Percentiles rank a stretch among this genome's conserved stretches.
phyloP scores from a whole-genome alignment of 1,140 invertebrate genomes.

The Bombus picipes region DNA sequence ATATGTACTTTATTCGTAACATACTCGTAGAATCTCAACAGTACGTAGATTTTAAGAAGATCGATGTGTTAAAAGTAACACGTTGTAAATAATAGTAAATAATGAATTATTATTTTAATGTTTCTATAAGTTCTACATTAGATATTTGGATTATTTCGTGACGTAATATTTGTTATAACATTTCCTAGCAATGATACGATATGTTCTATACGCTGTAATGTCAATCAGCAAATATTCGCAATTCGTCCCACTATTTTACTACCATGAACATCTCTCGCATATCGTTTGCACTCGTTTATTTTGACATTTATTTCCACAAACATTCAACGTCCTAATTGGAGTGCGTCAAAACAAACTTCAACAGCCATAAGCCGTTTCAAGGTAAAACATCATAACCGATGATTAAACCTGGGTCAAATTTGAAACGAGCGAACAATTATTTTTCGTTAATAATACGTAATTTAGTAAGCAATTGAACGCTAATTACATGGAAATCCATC shows the following conservation, averaged over 20 bases:
- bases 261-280: neutral
- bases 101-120: too few species aligned
- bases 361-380: neutral
- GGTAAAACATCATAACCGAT: too few species aligned
- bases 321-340: neutral
- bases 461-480: neutral
- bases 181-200: too few species aligned
- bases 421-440: neutral
- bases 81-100: too few species aligned
- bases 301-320: conserved; percentile 1
- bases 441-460: too few species aligned
- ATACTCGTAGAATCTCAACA: neutral
- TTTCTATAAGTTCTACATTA: too few species aligned
- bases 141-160: neutral
- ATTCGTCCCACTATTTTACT: neutral
- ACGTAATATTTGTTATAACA: neutral
- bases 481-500: neutral
- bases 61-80: too few species aligned
- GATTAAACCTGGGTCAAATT: neutral
- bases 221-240: too few species aligned
- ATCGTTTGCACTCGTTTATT: neutral
- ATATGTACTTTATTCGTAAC: too few species aligned
- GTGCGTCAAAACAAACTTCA: neutral
- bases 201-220: too few species aligned
- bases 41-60: too few species aligned